Evolutionary conservation across 2,797 vertebrate genomes (phyloP), one percentile per base, ranked within the genome.

Genomic region (Mastacembelus armatus): DNA sequence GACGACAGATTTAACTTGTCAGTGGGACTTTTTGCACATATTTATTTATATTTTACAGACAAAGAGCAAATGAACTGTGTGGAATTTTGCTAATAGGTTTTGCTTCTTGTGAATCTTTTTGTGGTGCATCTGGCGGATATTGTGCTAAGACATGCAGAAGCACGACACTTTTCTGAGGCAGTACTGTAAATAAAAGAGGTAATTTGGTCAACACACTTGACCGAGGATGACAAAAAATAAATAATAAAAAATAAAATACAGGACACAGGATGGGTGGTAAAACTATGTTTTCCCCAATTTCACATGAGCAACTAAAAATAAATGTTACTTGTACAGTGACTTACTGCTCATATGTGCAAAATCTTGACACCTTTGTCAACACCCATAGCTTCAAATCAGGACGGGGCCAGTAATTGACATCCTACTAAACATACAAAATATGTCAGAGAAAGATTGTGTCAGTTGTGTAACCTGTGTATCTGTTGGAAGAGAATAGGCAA

Each of bases 61-160:
- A n/a, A n/a, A n/a, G n/a, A n/a, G n/a, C n/a, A n/a, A n/a, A n/a
- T n/a, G 6, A 18, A 50, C 40, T 43, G 19, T 33, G 32, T 40
- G 33, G 4, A 35, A 24, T 29, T 1, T 19, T 36, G 35, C 21
- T 54, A 43, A 51, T 60, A 18, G 40, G n/a, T 10, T 22, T 4
- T 11, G 54, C 47, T 43, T 27, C 44, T 19, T 47, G 27, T 32
- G 10, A n/a, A 42, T 61, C 22, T 64, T 19, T 59, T 58, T 2
- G 15, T 16, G 27, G 24, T 35, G 30, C 14, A 7, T 27, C 45
- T 36, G 33, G 26, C 35, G 64, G 32, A 52, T 54, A 71, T 74
- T 76, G 10, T 35, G 57, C 7, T 78, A 80, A 59, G 32, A 65
- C 78, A 74, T 63, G 60, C 44, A 69, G 67, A 62, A 56, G 68